A percentile compares a stretch with the other conserved stretches of the same genome.
Conservation (phyloP, 2,888 invertebrate species). For the Phasia obesa region DNA sequence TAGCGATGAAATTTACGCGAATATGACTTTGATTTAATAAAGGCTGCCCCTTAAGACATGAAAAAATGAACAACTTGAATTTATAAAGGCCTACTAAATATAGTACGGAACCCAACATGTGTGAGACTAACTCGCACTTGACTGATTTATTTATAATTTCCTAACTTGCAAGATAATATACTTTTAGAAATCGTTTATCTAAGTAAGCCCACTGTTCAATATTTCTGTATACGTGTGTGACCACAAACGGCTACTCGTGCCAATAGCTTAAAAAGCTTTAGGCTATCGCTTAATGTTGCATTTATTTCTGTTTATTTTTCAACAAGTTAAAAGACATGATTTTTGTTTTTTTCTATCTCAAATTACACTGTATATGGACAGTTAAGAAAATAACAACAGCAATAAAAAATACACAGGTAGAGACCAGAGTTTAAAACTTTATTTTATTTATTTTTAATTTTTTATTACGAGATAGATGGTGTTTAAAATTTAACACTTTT, state of each 20-base stretch:
- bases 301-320: slow-evolving; percentile 61
- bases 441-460: too few species aligned
- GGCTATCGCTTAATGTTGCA: slow-evolving; percentile 67
- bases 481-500: slow-evolving; percentile 68
- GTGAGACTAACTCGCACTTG: too few species aligned
- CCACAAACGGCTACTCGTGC: slow-evolving; percentile 9
- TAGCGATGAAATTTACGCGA: too few species aligned
- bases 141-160: too few species aligned
- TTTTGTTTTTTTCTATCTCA: slow-evolving; percentile 48
- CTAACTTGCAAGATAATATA: too few species aligned
- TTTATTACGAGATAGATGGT: slow-evolving; percentile 61
- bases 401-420: slow-evolving; percentile 17
- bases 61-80: too few species aligned
- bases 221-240: slow-evolving; percentile 27
- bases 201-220: slow-evolving; percentile 39
- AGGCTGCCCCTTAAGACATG: too few species aligned
- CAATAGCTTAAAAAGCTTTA: slow-evolving; percentile 53
- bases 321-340: slow-evolving; percentile 61
- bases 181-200: too few species aligned
- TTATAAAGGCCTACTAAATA: too few species aligned
- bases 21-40: too few species aligned
- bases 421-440: slow-evolving; percentile 47
- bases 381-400: slow-evolving; percentile 32
- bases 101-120: too few species aligned
- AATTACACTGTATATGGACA: slow-evolving; percentile 58